Base-by-base conservation (phyloP, 2,797 vertebrate species). In the Cyprinodon diabolis region DNA sequence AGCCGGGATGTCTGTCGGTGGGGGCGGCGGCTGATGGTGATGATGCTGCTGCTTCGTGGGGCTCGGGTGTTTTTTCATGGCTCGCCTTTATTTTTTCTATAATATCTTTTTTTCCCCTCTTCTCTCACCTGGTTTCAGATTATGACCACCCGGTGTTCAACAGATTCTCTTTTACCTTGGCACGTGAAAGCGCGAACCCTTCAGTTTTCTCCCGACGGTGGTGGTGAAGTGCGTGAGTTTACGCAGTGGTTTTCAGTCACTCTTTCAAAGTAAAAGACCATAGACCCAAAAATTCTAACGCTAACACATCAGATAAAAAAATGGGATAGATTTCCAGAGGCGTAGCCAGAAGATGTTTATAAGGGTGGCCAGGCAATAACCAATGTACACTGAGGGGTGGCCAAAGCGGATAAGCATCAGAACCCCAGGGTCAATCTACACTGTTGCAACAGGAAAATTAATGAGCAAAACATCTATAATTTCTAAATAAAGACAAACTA, bases 31-130 rank as follows among this genome's bases (percentile, higher is more conserved):
- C 65, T 5, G 76, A 57, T 21, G 55, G 40, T 23, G 68, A 62
- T 66, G 83, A n/a, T 71, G 87, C 78, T 82, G 85, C 48, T 82
- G 90, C 48, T 94, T 95, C 0, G 91, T 81, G 1, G 94, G 94
- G 83, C 94, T 96, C 84, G 90, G 88, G 87, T 94, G 93, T 77
- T 95, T 96, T 93, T 94, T 96, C 95, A 96, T 96, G 83, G 68
- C 90, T 75, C 77, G 11, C 40, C 30, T 30, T 43, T 43, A 43
- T 43, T 43, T 43, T 43, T 43, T 43, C 40, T 43, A 2, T 43
- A 8, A 5, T 43, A 5, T 5, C 40, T 51, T 21, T 63, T 62
- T 71, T 25, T 73, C 66, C 71, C 12, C 25, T 43, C 23, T 55
- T 69, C 65, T 63, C 66, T 54, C 81, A 86, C 40, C 79, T 80